Evolutionary conservation across 2,888 invertebrate genomes (phyloP).

Genomic region (Euzetes globulus): DNA sequence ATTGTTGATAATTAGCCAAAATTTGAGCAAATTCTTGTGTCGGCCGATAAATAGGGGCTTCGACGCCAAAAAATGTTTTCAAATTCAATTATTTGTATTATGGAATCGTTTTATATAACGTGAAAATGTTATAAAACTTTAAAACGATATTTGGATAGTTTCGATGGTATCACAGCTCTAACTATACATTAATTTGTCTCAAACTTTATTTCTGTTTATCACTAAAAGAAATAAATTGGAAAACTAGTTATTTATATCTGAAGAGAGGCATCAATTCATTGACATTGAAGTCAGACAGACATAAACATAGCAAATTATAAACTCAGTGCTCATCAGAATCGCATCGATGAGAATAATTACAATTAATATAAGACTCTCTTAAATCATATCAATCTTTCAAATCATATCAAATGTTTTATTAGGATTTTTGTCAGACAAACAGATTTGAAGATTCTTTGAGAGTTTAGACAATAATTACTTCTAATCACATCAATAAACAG

Average conservation of each 20-base stretch:
- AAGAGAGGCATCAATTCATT: not conserved
- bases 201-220: not conserved
- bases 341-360: not conserved
- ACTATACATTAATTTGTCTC: constrained; percentile 1
- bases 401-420: too few relatives aligned
- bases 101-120: not conserved
- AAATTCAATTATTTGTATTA: not conserved
- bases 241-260: not conserved
- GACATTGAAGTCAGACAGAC: not conserved
- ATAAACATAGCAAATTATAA: not conserved
- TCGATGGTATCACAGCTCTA: not conserved
- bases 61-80: constrained; percentile 3
- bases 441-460: too few relatives aligned
- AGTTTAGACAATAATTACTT: too few relatives aligned
- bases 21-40: not conserved
- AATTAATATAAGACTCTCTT: not conserved
- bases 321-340: not conserved
- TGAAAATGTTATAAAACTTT: not conserved
- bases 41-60: not conserved
- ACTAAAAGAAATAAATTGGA: not conserved
- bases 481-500: too few relatives aligned
- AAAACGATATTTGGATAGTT: not conserved
- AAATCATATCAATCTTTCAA: not conserved
- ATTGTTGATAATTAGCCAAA: not conserved
- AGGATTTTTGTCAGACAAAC: too few relatives aligned